Evolutionary conservation across 2,113 vertebrate species (phyloP).

Genomic region (Brachyistius frenatus): DNA sequence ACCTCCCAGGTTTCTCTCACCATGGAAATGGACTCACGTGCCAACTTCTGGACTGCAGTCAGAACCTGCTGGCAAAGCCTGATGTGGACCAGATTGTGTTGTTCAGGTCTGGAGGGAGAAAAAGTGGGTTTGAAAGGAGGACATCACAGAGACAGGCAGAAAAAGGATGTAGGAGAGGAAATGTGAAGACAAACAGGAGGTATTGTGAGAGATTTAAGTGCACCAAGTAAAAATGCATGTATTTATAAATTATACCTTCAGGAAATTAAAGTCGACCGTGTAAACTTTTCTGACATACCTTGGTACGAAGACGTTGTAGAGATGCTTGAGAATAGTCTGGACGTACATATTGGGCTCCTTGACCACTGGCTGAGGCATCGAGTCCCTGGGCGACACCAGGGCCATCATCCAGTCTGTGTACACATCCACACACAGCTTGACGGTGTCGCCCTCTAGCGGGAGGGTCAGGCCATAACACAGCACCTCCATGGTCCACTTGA

Average conservation of each 20-base stretch:
- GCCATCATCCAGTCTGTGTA: conserved; percentile 99
- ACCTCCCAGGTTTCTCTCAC: conserved; percentile 97
- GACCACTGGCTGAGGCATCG: conserved; percentile 92
- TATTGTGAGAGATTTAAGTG: neutral
- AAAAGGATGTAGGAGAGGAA: neutral
- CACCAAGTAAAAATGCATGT: neutral
- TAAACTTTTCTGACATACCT: conserved; percentile 82
- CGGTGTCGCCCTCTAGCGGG: conserved; percentile 94
- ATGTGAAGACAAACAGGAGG: neutral
- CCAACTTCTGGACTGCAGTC: conserved; percentile 94
- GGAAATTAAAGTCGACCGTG: neutral
- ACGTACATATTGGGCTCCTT: conserved; percentile 95
- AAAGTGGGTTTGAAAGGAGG: neutral
- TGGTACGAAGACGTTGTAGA: conserved; percentile 96
- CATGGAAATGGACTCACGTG: conserved; percentile 92
- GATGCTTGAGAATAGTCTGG: conserved; percentile 95
- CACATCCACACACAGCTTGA: conserved; percentile 96
- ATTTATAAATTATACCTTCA: neutral
- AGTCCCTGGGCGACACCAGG: conserved; percentile 91
- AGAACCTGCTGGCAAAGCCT: conserved; percentile 94
- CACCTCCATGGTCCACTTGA: conserved; percentile 99
- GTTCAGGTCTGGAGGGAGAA: conserved; percentile 84
- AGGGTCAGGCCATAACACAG: conserved; percentile 95
- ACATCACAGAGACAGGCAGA: neutral
- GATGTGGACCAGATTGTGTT: conserved; percentile 91